Conservation (phyloP, 2,888 invertebrate species). For the Alloplasta piceator region DNA sequence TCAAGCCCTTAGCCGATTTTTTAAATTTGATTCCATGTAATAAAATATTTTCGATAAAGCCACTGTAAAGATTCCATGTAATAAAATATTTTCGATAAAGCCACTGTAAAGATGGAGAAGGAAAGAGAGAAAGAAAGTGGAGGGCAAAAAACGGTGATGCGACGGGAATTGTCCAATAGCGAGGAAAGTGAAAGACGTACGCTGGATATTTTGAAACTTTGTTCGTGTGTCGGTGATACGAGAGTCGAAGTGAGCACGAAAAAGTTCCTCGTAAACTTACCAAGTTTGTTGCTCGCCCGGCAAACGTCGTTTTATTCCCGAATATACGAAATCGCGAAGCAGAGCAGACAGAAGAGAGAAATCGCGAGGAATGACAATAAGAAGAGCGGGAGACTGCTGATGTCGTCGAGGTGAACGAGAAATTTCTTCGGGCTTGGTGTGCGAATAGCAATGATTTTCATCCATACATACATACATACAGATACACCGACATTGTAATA, state of each 20-base stretch:
- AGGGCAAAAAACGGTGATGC: constrained; percentile 43
- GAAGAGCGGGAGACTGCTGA: constrained; percentile 39
- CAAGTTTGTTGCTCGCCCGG: constrained; percentile 66
- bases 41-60: constrained; percentile 51
- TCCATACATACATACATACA: not conserved
- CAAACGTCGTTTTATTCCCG: constrained; percentile 61
- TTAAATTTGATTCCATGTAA: too few relatives aligned
- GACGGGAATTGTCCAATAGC: constrained; percentile 58
- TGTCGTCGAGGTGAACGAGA: constrained; percentile 30
- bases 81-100: constrained; percentile 51
- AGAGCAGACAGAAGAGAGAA: constrained; percentile 14
- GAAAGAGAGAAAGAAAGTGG: constrained; percentile 2
- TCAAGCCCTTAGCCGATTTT: too few relatives aligned
- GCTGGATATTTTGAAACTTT: constrained; percentile 60
- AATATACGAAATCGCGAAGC: constrained; percentile 55
- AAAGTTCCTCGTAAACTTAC: constrained; percentile 67
- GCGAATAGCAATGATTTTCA: constrained; percentile 54
- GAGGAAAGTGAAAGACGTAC: constrained; percentile 47
- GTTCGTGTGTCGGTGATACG: constrained; percentile 49
- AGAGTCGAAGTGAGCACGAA: constrained; percentile 20
- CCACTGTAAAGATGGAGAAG: constrained; percentile 32
- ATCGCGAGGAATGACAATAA: constrained; percentile 40
- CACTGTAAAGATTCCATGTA: constrained; percentile 50
- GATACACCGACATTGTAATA: not conserved
- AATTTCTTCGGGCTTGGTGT: constrained; percentile 47